A percentile compares a stretch with the other conserved stretches of the same genome.
Conservation (phyloP, 2,797 vertebrate genomes). For the Eulemur rubriventer region DNA sequence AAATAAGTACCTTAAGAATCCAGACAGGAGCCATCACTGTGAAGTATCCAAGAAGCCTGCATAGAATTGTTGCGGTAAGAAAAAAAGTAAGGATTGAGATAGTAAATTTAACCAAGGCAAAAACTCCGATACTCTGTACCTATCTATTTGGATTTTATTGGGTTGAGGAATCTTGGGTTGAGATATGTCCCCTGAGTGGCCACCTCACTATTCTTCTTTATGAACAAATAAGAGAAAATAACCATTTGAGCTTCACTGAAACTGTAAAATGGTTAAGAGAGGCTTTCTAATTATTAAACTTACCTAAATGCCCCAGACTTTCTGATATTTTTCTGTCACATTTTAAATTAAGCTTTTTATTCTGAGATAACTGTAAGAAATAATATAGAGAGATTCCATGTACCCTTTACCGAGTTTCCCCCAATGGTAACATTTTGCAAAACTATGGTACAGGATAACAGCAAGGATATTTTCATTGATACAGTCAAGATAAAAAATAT, state of each 20-base stretch:
- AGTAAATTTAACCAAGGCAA: background rate
- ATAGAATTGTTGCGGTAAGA: background rate
- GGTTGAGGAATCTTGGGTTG: background rate
- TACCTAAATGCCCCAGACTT: background rate
- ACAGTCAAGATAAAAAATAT: background rate
- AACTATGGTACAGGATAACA: background rate
- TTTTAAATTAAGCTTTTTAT: background rate
- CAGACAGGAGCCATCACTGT: background rate
- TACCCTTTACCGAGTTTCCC: background rate
- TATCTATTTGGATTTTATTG: background rate
- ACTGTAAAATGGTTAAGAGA: background rate
- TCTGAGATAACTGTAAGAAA: background rate
- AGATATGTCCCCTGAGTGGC: background rate
- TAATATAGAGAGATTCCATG: background rate
- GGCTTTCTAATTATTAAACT: background rate
- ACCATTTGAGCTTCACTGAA: background rate
- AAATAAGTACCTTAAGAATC: background rate
- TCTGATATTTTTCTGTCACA: background rate
- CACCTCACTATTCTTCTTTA: background rate
- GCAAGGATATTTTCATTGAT: background rate
- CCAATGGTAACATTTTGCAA: background rate
- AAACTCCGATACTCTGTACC: background rate
- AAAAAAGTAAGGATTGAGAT: background rate
- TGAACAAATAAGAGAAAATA: background rate
- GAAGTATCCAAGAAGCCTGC: background rate